Percentiles rank a stretch among this genome's conserved stretches.
Conservation (phyloP, 2,797 vertebrate species). For the Propithecus perrieri region DNA sequence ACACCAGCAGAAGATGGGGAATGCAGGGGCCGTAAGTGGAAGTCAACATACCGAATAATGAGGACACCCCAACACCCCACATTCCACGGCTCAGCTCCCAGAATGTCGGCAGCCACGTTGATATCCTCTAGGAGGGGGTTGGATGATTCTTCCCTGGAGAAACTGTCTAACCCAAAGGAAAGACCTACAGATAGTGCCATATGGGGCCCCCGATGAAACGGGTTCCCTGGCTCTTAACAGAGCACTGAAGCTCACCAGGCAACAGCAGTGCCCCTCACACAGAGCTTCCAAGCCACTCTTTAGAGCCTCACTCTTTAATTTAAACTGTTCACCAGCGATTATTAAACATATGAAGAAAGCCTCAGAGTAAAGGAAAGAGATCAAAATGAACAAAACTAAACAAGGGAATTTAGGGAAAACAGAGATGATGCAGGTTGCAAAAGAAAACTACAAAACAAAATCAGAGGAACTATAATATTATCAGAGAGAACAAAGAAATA, state of each 20-base stretch:
- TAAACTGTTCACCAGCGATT: not conserved
- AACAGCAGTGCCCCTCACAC: not conserved
- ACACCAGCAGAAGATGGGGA: not conserved
- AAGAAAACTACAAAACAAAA: not conserved
- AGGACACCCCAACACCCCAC: not conserved
- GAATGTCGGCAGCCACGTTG: not conserved
- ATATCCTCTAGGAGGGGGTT: not conserved
- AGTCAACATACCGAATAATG: not conserved
- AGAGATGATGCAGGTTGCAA: not conserved
- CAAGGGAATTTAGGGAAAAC: not conserved
- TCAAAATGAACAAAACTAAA: constrained; percentile 4
- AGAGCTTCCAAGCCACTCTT: not conserved
- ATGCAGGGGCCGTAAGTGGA: not conserved
- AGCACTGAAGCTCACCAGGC: too few species aligned
- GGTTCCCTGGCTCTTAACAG: not conserved
- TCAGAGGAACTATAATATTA: not conserved
- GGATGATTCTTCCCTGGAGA: not conserved
- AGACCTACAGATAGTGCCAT: not conserved
- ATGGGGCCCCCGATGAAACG: not conserved
- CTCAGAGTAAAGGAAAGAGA: not conserved
- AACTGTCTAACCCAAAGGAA: not conserved
- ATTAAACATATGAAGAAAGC: not conserved
- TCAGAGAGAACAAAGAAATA: not conserved
- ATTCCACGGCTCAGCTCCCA: not conserved
- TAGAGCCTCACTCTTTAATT: not conserved